Base-by-base conservation (phyloP, 2,888 invertebrate species). In the Agonopterix subpropinquella region DNA sequence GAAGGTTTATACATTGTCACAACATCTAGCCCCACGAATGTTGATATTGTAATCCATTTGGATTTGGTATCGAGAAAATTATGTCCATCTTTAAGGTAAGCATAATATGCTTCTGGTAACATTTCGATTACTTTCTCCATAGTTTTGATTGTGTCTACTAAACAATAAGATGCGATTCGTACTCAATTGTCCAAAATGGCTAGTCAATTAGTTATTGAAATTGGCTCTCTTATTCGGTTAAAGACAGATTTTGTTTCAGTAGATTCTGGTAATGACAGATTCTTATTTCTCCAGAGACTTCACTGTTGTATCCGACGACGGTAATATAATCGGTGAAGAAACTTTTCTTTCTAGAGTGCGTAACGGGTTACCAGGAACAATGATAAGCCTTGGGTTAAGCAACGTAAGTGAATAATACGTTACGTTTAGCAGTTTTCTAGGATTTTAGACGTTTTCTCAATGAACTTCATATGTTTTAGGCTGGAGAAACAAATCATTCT, bases 61-160 rank as follows among this genome's bases (percentile, higher is more conserved):
- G 73, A 75, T 56, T 18, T 47, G 11, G 52, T 49, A 3, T 58
- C 70, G 3, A 67, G 65, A 52, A 64, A 62, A 54, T 15, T 63
- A 1, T 67, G 68, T 44, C 60, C 62, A 2, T 43, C 57, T 8
- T 44, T 76, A 39, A 66, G 61, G 76, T 75, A 57, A 49, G 39
- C 39, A 15, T 36, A 13, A 47, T 47, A 2, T 13, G 13, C 13
- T 13, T 13, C 2, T 2, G 39, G 1, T 13, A 3, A 35, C 8
- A 44, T 9, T 28, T 4, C 28, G 28, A 28, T 5, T 1, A 5
- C 28, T 28, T 28, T 2, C 13, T 13, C 13, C 13, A 13, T 13
- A 13, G 13, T 28, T 1, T 28, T 5, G 7, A 2, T 28, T 28
- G 28, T 5, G 28, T 2, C 1, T 1, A 2, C 28, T 28, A 4